Evolutionary conservation across 2,888 invertebrate genomes (phyloP).

Genomic region (Lasioglossum zephyrum): DNA sequence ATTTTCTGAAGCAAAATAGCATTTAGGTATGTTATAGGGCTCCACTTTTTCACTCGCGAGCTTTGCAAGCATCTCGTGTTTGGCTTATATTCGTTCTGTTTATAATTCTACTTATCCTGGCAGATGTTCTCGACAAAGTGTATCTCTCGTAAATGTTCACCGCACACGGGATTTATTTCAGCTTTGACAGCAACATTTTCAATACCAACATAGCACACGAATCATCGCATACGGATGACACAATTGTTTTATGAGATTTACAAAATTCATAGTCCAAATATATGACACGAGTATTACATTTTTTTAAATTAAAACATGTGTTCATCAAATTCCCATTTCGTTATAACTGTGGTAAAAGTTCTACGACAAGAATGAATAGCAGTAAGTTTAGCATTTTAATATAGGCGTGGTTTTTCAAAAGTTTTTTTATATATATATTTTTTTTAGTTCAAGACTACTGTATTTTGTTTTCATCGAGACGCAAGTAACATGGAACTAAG

Average conservation of each 20-base stretch:
- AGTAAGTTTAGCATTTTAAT: too few species aligned
- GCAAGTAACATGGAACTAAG: too few species aligned
- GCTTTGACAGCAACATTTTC: not conserved
- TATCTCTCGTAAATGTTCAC: not conserved
- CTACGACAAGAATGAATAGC: too few species aligned
- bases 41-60: not conserved
- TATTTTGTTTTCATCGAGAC: too few species aligned
- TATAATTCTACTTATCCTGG: constrained; percentile 7
- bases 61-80: not conserved
- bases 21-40: not conserved
- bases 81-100: not conserved
- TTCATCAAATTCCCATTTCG: too few species aligned
- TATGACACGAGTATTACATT: not conserved
- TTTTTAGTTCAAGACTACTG: too few species aligned
- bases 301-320: too few species aligned
- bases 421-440: too few species aligned
- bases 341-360: too few species aligned
- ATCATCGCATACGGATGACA: not conserved
- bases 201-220: not conserved
- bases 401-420: too few species aligned
- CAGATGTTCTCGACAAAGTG: not conserved
- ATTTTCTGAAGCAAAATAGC: not conserved
- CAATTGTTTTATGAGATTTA: not conserved
- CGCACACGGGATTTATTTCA: not conserved
- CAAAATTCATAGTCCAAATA: not conserved